These are phyloP conservation scores for Sebastes hubbsi DNA, from an alignment of 2,797 vertebrate genomes.

Conservation along the genomic window DNA sequence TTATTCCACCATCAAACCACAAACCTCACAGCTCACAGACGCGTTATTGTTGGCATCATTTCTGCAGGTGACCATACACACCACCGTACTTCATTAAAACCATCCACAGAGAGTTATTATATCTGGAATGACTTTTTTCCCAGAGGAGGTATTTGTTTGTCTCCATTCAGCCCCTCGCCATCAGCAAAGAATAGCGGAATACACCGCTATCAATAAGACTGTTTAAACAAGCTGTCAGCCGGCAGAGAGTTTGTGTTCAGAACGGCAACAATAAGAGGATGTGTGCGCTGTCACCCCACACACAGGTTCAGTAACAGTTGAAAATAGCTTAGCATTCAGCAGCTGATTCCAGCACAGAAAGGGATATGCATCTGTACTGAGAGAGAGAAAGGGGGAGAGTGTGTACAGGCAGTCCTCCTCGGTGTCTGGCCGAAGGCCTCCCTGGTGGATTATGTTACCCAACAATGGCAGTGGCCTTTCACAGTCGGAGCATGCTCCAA, in stretches of 20 bases:
- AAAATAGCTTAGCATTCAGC: constrained; percentile 65
- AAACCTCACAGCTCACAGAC: constrained; percentile 38
- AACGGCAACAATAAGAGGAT: constrained; percentile 30
- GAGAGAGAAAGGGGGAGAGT: constrained; percentile 10
- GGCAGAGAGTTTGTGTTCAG: constrained; percentile 26
- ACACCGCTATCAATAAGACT: constrained; percentile 21
- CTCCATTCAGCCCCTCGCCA: constrained; percentile 1
- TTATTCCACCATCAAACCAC: constrained; percentile 42
- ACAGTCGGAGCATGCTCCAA: constrained; percentile 69
- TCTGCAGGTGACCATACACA: constrained; percentile 48
- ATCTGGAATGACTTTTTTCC: constrained; percentile 25
- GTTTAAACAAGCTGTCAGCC: constrained; percentile 33
- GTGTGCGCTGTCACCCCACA: constrained; percentile 11
- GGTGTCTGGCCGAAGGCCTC: constrained; percentile 70
- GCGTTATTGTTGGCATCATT: constrained; percentile 26
- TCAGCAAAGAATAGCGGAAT: constrained; percentile 6
- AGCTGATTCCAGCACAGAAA: constrained; percentile 52
- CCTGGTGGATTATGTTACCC: constrained; percentile 76
- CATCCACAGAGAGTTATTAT: constrained; percentile 34
- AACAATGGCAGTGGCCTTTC: constrained; percentile 76
- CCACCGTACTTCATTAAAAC: constrained; percentile 44
- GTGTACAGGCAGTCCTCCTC: constrained; percentile 47
- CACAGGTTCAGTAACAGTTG: constrained; percentile 40
- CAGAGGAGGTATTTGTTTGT: constrained; percentile 12
- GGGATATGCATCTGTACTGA: constrained; percentile 49